Percentiles rank a stretch among this genome's conserved stretches.
Evolutionary conservation across 2,888 invertebrate genomes (phyloP).

Genomic region (Drosophila cyrtoloma): DNA sequence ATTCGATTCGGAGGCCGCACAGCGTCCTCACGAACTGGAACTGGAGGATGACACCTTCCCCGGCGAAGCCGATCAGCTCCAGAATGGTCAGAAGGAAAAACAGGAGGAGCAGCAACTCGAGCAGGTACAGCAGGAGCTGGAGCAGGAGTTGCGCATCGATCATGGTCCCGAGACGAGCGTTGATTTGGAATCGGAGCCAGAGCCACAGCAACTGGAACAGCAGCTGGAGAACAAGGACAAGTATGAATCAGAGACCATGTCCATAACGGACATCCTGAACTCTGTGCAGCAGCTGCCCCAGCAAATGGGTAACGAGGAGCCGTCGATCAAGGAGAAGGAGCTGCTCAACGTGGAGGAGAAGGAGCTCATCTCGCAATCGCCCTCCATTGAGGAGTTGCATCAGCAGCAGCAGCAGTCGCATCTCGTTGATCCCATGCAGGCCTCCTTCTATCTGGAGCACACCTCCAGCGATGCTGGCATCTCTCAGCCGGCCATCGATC

Average conservation of each 20-base stretch:
- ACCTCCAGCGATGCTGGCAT: slow-evolving; percentile 58
- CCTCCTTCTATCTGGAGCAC: slow-evolving; percentile 77
- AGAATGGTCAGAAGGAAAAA: slow-evolving; percentile 47
- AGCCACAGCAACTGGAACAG: slow-evolving; percentile 6
- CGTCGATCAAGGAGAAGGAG: slow-evolving; percentile 69
- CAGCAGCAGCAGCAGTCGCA: slow-evolving; percentile 50
- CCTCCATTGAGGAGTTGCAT: slow-evolving; percentile 81
- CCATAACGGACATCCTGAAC: slow-evolving; percentile 82
- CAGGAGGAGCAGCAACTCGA: slow-evolving; percentile 28
- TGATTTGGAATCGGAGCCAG: slow-evolving; percentile 15
- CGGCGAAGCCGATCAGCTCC: slow-evolving; percentile 36
- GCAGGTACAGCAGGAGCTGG: slow-evolving; percentile 35
- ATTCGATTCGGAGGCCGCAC: slow-evolving; percentile 83
- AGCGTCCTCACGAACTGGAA: slow-evolving; percentile 83
- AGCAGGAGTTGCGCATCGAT: slow-evolving; percentile 7
- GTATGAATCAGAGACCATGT: slow-evolving; percentile 51
- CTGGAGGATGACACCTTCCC: slow-evolving; percentile 66
- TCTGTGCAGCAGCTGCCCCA: slow-evolving; percentile 83
- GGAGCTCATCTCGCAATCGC: slow-evolving; percentile 80
- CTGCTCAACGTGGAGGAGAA: slow-evolving; percentile 80
- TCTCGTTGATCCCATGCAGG: slow-evolving; percentile 74
- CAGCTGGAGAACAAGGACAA: slow-evolving; percentile 1
- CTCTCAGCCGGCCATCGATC: slow-evolving; percentile 14
- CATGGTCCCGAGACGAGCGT: slow-evolving; percentile 15
- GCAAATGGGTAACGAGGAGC: slow-evolving; percentile 59